Base-by-base conservation (phyloP, 2,888 invertebrate species). In the Orgyia antiqua region DNA sequence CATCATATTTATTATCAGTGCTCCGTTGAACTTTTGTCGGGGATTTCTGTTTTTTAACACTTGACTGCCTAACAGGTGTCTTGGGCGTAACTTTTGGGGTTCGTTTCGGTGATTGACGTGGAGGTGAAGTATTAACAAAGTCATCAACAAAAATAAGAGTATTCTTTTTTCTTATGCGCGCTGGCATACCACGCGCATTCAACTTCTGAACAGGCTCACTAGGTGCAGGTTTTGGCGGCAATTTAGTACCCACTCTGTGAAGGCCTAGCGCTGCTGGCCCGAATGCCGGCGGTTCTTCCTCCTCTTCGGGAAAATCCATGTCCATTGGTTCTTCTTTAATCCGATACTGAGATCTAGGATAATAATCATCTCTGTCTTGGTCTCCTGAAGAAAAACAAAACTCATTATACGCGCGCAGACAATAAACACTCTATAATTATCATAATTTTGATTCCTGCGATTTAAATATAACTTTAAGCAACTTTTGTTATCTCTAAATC, bases 131-230 rank as follows among this genome's bases (percentile, higher is more conserved):
- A 62, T 94, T 94, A 10, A 95, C 92, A 58, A 94, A 90, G 67
- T 95, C 94, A 70, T 97, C 96, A 70, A 96, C 96, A 73, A 92
- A 96, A 68, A 96, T 96, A 32, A 96, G 87, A 58, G 92, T 90
- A 71, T 97, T 97, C 63, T 94, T 94, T 73, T 96, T 97, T 15
- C 96, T 89, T 47, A 96, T 95, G 36, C 97, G 89, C 3, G 94
- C 95, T 31, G 96, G 96, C 94, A 95, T 95, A 25, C 95, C 95
- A 57, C 95, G 88, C 1, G 94, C 92, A 68, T 95, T 95, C 1
- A 95, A 77, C 47, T 93, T 92, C 70, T 94, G 93, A n/a, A 93
- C 89, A 13, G 93, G 93, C 64, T 91, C 92, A 55, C 90, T 88
- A 8, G 92, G 92, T 55, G 91, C 89, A 32, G 90, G 90, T 68